Evolutionary conservation across 2,113 vertebrate species (phyloP), one percentile per base, ranked within the genome.

Genomic region (Gadus chalcogrammus): DNA sequence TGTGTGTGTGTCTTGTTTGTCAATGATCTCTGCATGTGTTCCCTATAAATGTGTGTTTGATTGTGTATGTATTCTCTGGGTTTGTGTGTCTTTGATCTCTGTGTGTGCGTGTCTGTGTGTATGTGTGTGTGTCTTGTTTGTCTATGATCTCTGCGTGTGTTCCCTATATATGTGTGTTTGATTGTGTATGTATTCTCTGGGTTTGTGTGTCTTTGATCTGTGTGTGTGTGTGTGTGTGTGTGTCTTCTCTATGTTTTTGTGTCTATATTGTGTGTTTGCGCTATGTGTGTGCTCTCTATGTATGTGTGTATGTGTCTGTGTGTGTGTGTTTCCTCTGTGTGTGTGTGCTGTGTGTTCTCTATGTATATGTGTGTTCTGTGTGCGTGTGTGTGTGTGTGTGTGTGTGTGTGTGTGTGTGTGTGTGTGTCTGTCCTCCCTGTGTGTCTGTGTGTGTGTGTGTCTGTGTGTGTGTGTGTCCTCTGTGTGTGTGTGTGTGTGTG

Each of bases 381-480:
- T 74, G 22, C 56, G 48, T 3, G 64, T 48, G 73, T 70, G 90
- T 97, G 92, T 96, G 96, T 87, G 96, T 98, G 88, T 42, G 17
- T 73, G 56, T 35, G 38, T 65, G 31, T 17, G 62, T 58, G 52
- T 72, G 16, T 69, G 11, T 35, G 28, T 64, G 62, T 64, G 28
- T 64, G 59, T 53, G 16, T 48, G 42, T 48, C 3, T 48, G 42
- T 48, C 24, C 12, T 61, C 52, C 7, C 42, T 74, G 6, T 48
- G 63, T 15, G 24, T 63, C 12, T 35, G 61, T 28, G 22, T 63
- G 22, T 28, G 24, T 31, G 61, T n/a, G n/a, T 61, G 42, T 61
- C 4, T 61, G 38, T 42, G 38, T 42, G n/a, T n/a, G n/a, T n/a
- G n/a, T n/a, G n/a, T n/a, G n/a, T n/a, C n/a, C n/a, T n/a, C n/a